Evolutionary conservation across 2,888 invertebrate species (phyloP).

Genomic region (Harpagoxenus sublaevis): DNA sequence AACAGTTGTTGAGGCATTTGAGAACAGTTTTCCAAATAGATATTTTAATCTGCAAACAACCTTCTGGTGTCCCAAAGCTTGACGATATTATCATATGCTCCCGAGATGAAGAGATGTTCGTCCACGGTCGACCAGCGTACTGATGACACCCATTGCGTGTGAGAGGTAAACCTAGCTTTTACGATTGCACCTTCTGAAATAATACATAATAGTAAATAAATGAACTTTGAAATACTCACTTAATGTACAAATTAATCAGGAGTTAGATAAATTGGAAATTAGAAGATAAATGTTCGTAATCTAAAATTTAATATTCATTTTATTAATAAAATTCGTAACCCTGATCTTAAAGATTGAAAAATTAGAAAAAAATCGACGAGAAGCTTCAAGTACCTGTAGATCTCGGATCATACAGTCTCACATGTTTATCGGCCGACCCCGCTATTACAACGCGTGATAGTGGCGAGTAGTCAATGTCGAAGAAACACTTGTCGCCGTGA

Average conservation of each 20-base stretch:
- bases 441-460: conserved; percentile 92
- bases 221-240: neutral
- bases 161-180: conserved; percentile 95
- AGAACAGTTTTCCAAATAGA: neutral
- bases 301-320: neutral
- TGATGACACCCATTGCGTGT: conserved; percentile 96
- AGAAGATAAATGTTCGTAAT: neutral
- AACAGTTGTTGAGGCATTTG: neutral
- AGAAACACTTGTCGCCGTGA: conserved; percentile 95
- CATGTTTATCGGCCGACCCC: conserved; percentile 96
- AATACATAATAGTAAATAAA: neutral
- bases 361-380: neutral
- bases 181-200: conserved; percentile 93
- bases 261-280: neutral
- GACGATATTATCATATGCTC: conserved; percentile 95
- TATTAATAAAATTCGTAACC: neutral
- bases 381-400: conserved; percentile 89
- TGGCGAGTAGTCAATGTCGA: conserved; percentile 94
- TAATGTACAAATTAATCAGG: neutral
- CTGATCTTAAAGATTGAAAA: neutral
- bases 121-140: conserved; percentile 95
- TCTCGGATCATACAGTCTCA: conserved; percentile 97
- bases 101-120: conserved; percentile 96
- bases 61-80: conserved; percentile 99
- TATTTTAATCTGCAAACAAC: conserved; percentile 87